phyloP scores from a whole-genome alignment of 2,797 vertebrate species.

The Naso thynnoides region DNA sequence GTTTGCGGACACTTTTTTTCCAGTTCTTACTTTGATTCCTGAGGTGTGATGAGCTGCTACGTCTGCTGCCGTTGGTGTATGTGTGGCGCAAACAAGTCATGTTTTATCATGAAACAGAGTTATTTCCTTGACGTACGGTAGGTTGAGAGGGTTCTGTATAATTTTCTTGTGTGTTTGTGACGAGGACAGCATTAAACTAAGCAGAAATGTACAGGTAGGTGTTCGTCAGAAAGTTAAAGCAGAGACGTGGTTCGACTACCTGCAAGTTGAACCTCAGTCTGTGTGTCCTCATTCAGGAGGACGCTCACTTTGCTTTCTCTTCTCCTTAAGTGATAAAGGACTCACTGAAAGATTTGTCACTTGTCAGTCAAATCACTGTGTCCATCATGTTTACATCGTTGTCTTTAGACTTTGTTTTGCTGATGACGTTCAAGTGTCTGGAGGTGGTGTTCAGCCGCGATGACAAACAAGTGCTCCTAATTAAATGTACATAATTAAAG shows the following conservation, averaged over 20 bases:
- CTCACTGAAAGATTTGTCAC: neutral
- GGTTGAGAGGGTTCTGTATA: no score
- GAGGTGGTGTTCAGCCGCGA: constrained; percentile 3
- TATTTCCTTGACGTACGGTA: no score
- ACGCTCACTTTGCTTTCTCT: no score
- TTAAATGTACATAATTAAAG: neutral
- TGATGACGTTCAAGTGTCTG: constrained; percentile 22
- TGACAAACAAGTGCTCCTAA: neutral
- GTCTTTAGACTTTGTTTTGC: neutral
- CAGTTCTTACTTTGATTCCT: constrained; percentile 27
- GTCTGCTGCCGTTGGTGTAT: neutral
- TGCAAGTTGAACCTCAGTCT: neutral
- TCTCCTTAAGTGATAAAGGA: neutral
- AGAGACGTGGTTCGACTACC: neutral
- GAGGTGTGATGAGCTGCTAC: neutral
- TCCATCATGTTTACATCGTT: neutral
- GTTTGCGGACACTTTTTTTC: neutral
- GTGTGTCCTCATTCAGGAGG: neutral
- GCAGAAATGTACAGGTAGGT: constrained; percentile 10
- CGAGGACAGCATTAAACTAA: no score
- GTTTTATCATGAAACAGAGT: no score
- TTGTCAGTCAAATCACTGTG: neutral
- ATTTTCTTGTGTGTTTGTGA: no score
- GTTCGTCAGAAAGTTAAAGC: neutral
- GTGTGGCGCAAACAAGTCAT: no score